Evolutionary conservation across 2,888 invertebrate species (phyloP).

Genomic region (Beris morrisii): DNA sequence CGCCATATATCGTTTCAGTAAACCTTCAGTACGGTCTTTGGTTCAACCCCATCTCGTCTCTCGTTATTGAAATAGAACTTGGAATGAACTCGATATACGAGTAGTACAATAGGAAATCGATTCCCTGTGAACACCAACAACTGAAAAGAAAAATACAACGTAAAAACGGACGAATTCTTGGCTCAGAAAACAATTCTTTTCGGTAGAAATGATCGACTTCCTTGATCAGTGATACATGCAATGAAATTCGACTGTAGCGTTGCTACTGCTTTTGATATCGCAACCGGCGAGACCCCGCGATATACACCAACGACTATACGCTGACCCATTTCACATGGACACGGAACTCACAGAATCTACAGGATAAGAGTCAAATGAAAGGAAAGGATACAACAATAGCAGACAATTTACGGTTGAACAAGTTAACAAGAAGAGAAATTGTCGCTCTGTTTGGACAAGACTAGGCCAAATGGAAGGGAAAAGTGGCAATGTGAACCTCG

Average conservation of each 20-base stretch:
- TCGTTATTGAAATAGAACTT: too few species aligned
- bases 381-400: slow-evolving; percentile 30
- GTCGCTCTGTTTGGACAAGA: background rate
- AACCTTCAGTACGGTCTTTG: too few species aligned
- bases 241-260: background rate
- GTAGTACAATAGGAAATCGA: too few species aligned
- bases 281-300: too few species aligned
- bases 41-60: too few species aligned
- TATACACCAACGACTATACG: background rate
- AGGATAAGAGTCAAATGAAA: slow-evolving; percentile 12
- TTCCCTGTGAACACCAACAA: too few species aligned
- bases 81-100: too few species aligned
- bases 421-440: slow-evolving; percentile 33
- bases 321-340: slow-evolving; percentile 29
- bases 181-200: slow-evolving; percentile 9
- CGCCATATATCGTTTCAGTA: too few species aligned
- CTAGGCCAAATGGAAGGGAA: too few species aligned
- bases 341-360: background rate
- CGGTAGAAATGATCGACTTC: slow-evolving; percentile 13
- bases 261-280: too few species aligned
- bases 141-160: too few species aligned
- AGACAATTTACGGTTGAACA: slow-evolving; percentile 35
- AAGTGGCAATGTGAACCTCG: too few species aligned
- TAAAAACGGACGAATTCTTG: slow-evolving; percentile 1
- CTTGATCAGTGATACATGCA: slow-evolving; percentile 2